phyloP scores from a whole-genome alignment of 2,888 invertebrate genomes.

The Adela reaumurella region DNA sequence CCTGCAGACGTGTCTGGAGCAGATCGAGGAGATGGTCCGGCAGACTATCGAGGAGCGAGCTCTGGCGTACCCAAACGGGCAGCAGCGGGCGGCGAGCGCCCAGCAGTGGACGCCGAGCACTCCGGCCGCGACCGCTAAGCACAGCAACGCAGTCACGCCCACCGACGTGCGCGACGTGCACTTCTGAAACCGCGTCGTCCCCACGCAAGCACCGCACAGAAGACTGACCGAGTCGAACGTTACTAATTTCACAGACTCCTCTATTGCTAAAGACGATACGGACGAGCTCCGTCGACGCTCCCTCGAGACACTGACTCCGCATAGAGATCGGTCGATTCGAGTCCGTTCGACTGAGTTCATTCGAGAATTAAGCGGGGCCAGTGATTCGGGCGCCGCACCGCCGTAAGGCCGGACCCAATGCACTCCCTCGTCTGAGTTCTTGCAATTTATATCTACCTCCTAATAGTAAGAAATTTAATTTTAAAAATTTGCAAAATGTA shows the following conservation, averaged over 20 bases:
- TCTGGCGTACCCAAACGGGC: constrained; percentile 40
- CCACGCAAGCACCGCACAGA: neutral
- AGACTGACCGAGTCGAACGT: neutral
- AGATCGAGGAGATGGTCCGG: constrained; percentile 76
- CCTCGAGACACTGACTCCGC: too few species aligned
- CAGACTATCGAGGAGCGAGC: constrained; percentile 47
- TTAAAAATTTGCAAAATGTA: neutral
- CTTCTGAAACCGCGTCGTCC: constrained; percentile 47
- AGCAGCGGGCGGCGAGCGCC: constrained; percentile 31
- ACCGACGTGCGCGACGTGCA: constrained; percentile 84
- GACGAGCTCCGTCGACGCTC: too few species aligned
- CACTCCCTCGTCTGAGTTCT: constrained; percentile 21
- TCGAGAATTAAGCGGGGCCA: too few species aligned
- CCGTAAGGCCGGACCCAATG: too few species aligned
- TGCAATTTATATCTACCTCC: constrained; percentile 55
- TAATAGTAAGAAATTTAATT: constrained; percentile 17
- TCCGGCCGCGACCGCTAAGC: constrained; percentile 52
- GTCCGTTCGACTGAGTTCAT: too few species aligned
- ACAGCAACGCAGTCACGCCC: constrained; percentile 75
- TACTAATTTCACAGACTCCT: too few species aligned
- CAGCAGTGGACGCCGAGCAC: constrained; percentile 40
- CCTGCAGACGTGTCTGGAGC: constrained; percentile 72
- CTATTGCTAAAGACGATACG: too few species aligned
- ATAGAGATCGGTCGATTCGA: too few species aligned
- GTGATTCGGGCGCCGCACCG: too few species aligned